These are phyloP conservation scores for Megaleporinus macrocephalus DNA, from an alignment of 2,113 vertebrate genomes.

Conservation along the genomic window DNA sequence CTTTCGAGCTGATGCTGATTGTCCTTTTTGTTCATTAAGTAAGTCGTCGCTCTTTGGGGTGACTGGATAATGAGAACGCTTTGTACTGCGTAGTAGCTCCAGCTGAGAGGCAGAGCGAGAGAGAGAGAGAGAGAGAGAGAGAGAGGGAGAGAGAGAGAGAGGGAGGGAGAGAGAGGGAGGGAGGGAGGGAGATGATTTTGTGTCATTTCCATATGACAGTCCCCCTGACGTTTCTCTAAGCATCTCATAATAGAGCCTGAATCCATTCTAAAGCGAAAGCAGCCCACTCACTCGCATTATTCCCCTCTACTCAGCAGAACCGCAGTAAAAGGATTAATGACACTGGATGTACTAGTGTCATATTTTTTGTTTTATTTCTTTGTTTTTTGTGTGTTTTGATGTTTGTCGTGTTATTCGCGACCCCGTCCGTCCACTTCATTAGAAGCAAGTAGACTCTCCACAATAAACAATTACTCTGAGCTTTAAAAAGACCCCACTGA, in stretches of 20 bases:
- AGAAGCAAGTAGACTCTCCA: too few relatives aligned
- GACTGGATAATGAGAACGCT: conserved; percentile 17
- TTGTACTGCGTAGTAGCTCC: not conserved
- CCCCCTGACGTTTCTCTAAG: not conserved
- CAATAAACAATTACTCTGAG: too few relatives aligned
- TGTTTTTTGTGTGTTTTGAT: too few relatives aligned
- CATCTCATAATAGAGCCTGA: not conserved
- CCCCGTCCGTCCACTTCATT: too few relatives aligned
- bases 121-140: conserved; percentile 8
- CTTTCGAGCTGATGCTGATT: conserved; percentile 2
- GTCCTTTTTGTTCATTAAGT: conserved; percentile 27
- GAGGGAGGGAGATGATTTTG: not conserved
- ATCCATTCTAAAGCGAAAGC: not conserved
- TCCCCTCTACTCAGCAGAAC: not conserved
- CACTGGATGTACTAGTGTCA: too few relatives aligned
- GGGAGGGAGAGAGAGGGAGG: not conserved
- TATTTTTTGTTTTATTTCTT: too few relatives aligned
- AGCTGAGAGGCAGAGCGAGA: not conserved
- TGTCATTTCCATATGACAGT: not conserved
- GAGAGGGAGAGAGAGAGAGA: not conserved
- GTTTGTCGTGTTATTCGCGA: too few relatives aligned
- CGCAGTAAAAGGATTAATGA: too few relatives aligned
- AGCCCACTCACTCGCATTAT: not conserved
- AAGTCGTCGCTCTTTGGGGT: conserved; percentile 3
- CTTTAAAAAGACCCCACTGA: too few relatives aligned